Evolutionary conservation across 1,140 invertebrate species (phyloP), one percentile per base, ranked within the genome.

Genomic region (Belonocnema kinseyi): DNA sequence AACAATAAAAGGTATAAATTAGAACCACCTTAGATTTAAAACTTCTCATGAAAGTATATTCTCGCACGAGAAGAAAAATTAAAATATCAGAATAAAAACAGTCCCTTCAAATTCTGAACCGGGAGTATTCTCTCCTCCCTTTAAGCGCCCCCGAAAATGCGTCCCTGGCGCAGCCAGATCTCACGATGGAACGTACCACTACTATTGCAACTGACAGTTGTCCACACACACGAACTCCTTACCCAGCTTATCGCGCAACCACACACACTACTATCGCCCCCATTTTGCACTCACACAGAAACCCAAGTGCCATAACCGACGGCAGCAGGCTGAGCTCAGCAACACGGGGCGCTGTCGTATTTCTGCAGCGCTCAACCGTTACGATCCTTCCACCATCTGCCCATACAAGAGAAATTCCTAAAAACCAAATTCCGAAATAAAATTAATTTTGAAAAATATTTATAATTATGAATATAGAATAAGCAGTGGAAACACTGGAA

Each of bases 161-260:
- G 61, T 7, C 61, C 61, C 61, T 66, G 79, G 72, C 70, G 81
- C 73, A 81, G 80, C 84, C 79, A 83, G 83, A 81, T 85, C 82
- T 83, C 86, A 82, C 82, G 79, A 83, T 78, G 81, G 80, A 80
- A 77, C 74, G 78, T 75, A 75, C 78, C 52, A 79, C 53, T 71
- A 84, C 80, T 52, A 76, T 19, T 61, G 58, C 77, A 12, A 21
- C 58, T 66, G 61, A 66, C 61, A 66, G 61, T 66, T 66, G 61
- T 66, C 26, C 61, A 16, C 61, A 66, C 61, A 66, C 61, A 40
- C 40, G 2, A 46, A 46, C 40, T 46, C 40, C 40, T 46, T 46
- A 11, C 40, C 40, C 10, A 46, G 40, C 40, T 46, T 46, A 46
- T 46, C 40, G 40, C 40, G 40, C 40, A 66, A 66, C 14, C 61